Evolutionary conservation across 2,113 vertebrate species (phyloP).

Genomic region (Poeciliopsis turrubarensis): DNA sequence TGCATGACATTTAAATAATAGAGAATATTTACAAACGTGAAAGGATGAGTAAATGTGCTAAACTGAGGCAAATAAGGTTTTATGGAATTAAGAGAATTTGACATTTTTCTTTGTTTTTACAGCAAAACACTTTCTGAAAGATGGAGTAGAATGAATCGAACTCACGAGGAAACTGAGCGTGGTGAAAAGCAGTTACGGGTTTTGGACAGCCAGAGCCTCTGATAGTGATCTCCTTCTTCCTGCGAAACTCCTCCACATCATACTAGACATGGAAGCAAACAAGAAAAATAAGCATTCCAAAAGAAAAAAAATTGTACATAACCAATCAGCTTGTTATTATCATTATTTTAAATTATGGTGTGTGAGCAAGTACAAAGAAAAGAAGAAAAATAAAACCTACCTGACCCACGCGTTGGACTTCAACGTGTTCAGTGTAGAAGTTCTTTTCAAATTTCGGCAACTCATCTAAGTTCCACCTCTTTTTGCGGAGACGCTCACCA

Average conservation of each 20-base stretch:
- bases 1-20: background rate
- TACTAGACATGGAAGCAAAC: slow-evolving; percentile 73
- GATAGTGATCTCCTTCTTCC: slow-evolving; percentile 94
- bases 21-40: background rate
- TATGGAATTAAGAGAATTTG: background rate
- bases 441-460: slow-evolving; percentile 99
- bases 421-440: slow-evolving; percentile 92
- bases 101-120: background rate
- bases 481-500: slow-evolving; percentile 93
- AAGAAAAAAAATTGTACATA: too few relatives aligned
- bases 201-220: slow-evolving; percentile 90
- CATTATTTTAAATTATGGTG: background rate
- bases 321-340: background rate
- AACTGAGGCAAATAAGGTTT: background rate
- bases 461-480: slow-evolving; percentile 94
- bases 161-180: slow-evolving; percentile 96
- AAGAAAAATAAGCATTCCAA: background rate
- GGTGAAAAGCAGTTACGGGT: slow-evolving; percentile 88
- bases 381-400: slow-evolving; percentile 66
- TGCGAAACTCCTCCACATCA: slow-evolving; percentile 90
- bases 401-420: slow-evolving; percentile 87
- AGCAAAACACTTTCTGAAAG: background rate
- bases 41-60: background rate
- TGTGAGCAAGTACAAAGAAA: background rate
- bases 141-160: slow-evolving; percentile 33